These are phyloP conservation scores for Heteromurus nitidus DNA, from an alignment of 2,888 invertebrate species.

Conservation along the genomic window DNA sequence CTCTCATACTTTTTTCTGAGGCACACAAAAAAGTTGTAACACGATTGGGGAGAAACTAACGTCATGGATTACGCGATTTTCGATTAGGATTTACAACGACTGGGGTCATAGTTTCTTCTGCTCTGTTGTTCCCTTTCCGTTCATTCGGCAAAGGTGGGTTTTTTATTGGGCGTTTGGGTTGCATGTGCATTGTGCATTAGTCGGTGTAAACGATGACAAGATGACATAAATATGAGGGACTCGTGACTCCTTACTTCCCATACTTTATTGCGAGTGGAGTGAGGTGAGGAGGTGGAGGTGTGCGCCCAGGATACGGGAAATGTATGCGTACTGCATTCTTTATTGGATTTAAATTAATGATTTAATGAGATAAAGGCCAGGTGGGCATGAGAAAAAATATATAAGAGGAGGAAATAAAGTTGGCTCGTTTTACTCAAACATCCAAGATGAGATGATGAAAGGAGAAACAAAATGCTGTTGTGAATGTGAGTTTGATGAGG, in stretches of 20 bases:
- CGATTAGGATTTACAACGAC: slow-evolving; percentile 42
- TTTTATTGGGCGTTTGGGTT: slow-evolving; percentile 54
- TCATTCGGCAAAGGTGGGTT: slow-evolving; percentile 43
- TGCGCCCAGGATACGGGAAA: neutral
- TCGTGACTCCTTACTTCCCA: slow-evolving; percentile 42
- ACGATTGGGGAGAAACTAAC: too few relatives aligned
- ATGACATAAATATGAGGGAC: slow-evolving; percentile 49
- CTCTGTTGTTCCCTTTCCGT: slow-evolving; percentile 30
- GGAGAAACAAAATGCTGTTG: neutral
- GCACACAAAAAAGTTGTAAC: too few relatives aligned
- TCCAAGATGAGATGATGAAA: too few relatives aligned
- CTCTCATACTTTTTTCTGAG: too few relatives aligned
- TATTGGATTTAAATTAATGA: slow-evolving; percentile 57
- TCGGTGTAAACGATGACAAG: slow-evolving; percentile 51
- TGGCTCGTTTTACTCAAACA: too few relatives aligned
- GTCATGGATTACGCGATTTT: too few relatives aligned
- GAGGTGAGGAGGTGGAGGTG: neutral
- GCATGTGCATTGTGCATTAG: slow-evolving; percentile 49
- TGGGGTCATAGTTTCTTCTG: too few relatives aligned
- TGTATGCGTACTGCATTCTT: slow-evolving; percentile 19
- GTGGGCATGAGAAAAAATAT: slow-evolving; percentile 54
- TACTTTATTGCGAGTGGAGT: neutral
- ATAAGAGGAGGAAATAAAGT: too few relatives aligned
- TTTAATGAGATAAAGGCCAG: slow-evolving; percentile 56
- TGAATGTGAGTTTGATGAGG: slow-evolving; percentile 1